phyloP scores from a whole-genome alignment of 2,113 vertebrate species.

The Austrofundulus limnaeus region DNA sequence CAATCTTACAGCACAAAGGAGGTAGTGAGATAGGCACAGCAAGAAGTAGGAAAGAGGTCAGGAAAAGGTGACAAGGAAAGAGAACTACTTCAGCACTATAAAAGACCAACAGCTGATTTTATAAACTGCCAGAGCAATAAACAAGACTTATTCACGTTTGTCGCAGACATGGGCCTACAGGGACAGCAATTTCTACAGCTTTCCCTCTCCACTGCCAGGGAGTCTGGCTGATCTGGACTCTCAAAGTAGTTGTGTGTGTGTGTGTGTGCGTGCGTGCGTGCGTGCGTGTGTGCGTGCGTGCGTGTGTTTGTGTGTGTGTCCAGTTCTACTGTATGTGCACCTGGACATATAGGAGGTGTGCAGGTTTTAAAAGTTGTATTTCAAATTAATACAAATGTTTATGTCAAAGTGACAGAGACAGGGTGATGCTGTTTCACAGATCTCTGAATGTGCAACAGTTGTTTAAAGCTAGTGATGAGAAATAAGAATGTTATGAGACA shows the following conservation, averaged over 20 bases:
- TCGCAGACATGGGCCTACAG: constrained; percentile 34
- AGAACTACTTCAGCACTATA: constrained; percentile 39
- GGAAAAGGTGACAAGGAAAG: constrained; percentile 42
- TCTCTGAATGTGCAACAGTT: background rate
- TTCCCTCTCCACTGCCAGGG: constrained; percentile 21
- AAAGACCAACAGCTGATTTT: constrained; percentile 46
- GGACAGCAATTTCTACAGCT: constrained; percentile 27
- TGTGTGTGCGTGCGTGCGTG: background rate
- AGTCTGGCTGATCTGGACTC: constrained; percentile 16
- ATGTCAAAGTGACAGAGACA: background rate
- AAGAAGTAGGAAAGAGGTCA: constrained; percentile 41
- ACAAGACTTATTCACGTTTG: constrained; percentile 62
- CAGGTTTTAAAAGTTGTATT: constrained; percentile 2
- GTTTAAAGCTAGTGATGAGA: background rate
- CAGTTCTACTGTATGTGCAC: no score
- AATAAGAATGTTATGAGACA: background rate
- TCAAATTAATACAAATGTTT: constrained; percentile 6
- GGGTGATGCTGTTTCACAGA: background rate
- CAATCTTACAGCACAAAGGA: constrained; percentile 15
- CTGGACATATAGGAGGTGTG: background rate
- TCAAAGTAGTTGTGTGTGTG: constrained; percentile 6
- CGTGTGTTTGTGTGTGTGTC: background rate
- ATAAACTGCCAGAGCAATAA: constrained; percentile 52
- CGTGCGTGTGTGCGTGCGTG: background rate
- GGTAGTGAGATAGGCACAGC: constrained; percentile 20